Conservation (phyloP, 2,888 invertebrate genomes). For the Myopa tessellatipennis region DNA sequence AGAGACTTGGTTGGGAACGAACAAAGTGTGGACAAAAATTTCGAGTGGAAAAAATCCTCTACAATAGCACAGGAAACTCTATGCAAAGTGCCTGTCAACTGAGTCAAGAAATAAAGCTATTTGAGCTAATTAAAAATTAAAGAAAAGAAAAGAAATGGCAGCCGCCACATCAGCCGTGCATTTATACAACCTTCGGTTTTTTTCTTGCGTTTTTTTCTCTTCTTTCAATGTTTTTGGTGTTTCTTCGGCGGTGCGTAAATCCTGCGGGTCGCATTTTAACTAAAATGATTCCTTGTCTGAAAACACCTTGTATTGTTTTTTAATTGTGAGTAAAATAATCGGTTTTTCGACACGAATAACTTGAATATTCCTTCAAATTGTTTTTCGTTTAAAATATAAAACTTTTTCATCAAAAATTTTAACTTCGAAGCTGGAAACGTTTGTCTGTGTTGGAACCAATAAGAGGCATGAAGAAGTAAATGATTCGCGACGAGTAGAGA, state of each 20-base stretch:
- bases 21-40: too few relatives aligned
- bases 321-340: too few relatives aligned
- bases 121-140: background rate
- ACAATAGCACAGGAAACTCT: too few relatives aligned
- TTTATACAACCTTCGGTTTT: background rate
- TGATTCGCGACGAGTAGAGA: background rate
- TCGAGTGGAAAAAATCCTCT: too few relatives aligned
- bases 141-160: conserved; percentile 18
- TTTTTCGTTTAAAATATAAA: background rate
- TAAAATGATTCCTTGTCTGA: too few relatives aligned
- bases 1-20: conserved; percentile 9
- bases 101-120: background rate
- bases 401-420: background rate
- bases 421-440: background rate
- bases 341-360: background rate
- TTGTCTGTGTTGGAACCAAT: background rate
- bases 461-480: background rate
- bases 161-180: background rate
- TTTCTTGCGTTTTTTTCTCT: background rate
- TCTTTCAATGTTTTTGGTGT: background rate
- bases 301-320: too few relatives aligned
- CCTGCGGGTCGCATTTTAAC: too few relatives aligned
- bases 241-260: conserved; percentile 9
- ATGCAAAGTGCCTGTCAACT: too few relatives aligned
- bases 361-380: conserved; percentile 25